Conservation (phyloP, 2,888 invertebrate species). For the Cenopis cana region DNA sequence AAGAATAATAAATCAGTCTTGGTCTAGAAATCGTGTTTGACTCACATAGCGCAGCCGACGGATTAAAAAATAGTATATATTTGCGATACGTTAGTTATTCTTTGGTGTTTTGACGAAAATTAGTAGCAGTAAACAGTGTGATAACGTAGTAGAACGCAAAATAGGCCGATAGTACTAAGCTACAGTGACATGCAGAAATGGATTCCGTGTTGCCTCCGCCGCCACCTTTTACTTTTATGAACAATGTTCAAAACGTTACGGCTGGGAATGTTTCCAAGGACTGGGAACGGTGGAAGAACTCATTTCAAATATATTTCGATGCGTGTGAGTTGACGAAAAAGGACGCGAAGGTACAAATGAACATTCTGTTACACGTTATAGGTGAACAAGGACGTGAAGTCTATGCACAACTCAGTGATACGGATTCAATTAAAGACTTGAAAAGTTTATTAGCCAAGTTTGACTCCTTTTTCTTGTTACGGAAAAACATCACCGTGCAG, state of each 20-base stretch:
- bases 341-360: not conserved
- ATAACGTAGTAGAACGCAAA: not conserved
- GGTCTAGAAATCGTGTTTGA: not conserved
- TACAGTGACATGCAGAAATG: not conserved
- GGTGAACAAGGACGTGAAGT: slow-evolving; percentile 2
- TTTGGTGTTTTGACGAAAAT: not conserved
- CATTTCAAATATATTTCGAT: too few species aligned
- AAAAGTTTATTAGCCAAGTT: not conserved
- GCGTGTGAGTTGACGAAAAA: too few species aligned
- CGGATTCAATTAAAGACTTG: not conserved
- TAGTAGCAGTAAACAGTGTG: not conserved
- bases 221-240: not conserved
- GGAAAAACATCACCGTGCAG: slow-evolving; percentile 16
- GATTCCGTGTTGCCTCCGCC: not conserved
- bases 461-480: slow-evolving; percentile 7
- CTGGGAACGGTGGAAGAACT: too few species aligned
- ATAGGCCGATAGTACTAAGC: too few species aligned
- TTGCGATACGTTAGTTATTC: not conserved
- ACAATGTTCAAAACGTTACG: too few species aligned
- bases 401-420: slow-evolving; percentile 5
- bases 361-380: not conserved
- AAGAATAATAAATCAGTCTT: not conserved
- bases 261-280: too few species aligned
- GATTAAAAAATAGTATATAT: not conserved
- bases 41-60: not conserved